Conservation (phyloP, 2,888 invertebrate genomes). For the Notodonta ziczac region DNA sequence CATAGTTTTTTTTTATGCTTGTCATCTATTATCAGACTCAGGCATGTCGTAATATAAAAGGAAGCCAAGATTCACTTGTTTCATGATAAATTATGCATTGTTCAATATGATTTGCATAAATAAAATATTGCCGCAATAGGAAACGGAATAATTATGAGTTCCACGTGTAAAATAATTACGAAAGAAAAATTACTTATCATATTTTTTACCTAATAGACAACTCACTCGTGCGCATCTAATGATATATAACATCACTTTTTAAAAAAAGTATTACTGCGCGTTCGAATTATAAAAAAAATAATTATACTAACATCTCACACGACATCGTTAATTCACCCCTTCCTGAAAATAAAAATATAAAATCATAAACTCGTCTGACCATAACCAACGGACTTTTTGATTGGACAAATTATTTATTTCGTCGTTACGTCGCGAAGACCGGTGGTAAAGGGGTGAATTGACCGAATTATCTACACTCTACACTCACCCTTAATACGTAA, state of each 20-base stretch:
- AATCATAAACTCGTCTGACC: slow-evolving; percentile 57
- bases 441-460: slow-evolving; percentile 55
- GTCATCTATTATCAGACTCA: no score
- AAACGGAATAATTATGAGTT: background rate
- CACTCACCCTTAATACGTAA: slow-evolving; percentile 28
- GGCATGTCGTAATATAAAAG: no score
- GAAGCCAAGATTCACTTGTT: no score
- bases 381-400: slow-evolving; percentile 71
- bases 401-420: slow-evolving; percentile 49
- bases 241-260: background rate
- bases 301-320: background rate
- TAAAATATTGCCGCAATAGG: background rate
- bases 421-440: slow-evolving; percentile 61
- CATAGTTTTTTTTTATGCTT: no score
- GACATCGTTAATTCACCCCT: slow-evolving; percentile 8
- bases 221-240: background rate
- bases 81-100: no score
- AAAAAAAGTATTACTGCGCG: background rate
- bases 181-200: background rate
- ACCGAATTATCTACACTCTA: slow-evolving; percentile 25
- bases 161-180: no score
- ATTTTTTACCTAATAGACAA: background rate
- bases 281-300: background rate
- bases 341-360: slow-evolving; percentile 8
- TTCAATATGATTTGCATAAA: no score